Base-by-base conservation (phyloP, 2,113 vertebrate genomes). In the Cinclus cinclus region DNA sequence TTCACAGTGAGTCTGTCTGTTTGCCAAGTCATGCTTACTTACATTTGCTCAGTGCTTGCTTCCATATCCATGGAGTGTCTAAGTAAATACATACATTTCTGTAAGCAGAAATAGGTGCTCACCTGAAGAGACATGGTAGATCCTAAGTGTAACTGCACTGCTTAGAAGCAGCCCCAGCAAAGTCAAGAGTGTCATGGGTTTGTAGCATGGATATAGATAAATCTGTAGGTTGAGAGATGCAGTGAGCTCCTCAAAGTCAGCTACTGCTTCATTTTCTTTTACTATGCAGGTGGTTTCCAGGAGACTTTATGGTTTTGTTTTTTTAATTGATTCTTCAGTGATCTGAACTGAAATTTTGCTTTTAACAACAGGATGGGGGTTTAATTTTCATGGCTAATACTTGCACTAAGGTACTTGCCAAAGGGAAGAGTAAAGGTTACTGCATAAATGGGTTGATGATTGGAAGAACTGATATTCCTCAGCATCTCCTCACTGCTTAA, bases 121-220 rank as follows among this genome's bases (percentile, higher is more conserved):
- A 73, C 41, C 22, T 82, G 55, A 23, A 52, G 35, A 53, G 53
- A 73, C 63, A 11, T 16, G 20, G 25, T 13, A 41, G 37, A 17
- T 69, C 25, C 37, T 18, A 1, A 4, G 5, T 47, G 39, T 44
- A n/a, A 28, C 12, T 89, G 42, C 24, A 14, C 16, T 73, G 5
- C 9, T 60, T 41, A 19, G 49, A 59, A 68, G 49, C 15, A 82
- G n/a, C 17, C 42, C 22, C 37, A 31, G 25, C 3, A 9, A 74
- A 68, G 76, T 64, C 58, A 71, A 9, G 23, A 37, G 50, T 30
- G 20, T 41, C 3, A 0, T 33, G 11, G 50, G 4, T 80, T 6
- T 42, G 9, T 53, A 6, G 8, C 14, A n/a, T 5, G 20, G 5
- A 4, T 39, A 10, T 0, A n/a, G 14, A 10, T 21, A 76, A 31